A percentile compares a stretch with the other conserved stretches of the same genome.
phyloP scores from a whole-genome alignment of 2,888 invertebrate genomes.

The Plutella xylostella region DNA sequence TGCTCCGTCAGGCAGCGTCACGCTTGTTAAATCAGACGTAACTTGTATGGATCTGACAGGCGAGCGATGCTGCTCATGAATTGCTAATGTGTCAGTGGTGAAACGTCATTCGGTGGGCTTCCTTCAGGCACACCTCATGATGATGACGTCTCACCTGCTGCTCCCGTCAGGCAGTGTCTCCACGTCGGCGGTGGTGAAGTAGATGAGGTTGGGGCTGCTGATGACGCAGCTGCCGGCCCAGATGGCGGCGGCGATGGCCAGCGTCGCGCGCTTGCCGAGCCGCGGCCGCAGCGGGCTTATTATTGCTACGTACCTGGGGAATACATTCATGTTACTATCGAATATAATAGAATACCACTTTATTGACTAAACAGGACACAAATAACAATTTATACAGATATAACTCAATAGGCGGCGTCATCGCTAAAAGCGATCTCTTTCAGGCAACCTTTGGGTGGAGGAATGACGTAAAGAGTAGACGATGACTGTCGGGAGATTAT shows the following conservation, averaged over 20 bases:
- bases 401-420: too few species aligned
- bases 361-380: too few species aligned
- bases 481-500: too few species aligned
- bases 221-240: slow-evolving; percentile 86
- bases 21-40: not conserved
- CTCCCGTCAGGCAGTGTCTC: slow-evolving; percentile 57
- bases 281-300: slow-evolving; percentile 92
- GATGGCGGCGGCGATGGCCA: slow-evolving; percentile 85
- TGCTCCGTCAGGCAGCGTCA: not conserved
- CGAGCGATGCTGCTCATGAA: not conserved
- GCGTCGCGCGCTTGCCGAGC: slow-evolving; percentile 85
- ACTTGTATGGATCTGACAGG: too few species aligned
- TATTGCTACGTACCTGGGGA: slow-evolving; percentile 91
- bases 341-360: too few species aligned
- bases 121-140: not conserved
- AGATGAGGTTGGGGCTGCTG: slow-evolving; percentile 87
- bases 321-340: too few species aligned
- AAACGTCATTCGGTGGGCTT: too few species aligned
- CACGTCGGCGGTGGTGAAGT: slow-evolving; percentile 80
- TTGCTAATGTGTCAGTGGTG: too few species aligned
- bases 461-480: too few species aligned
- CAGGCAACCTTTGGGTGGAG: too few species aligned
- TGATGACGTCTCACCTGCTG: slow-evolving; percentile 31
- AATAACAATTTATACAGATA: too few species aligned
- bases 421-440: too few species aligned